Base-by-base conservation (phyloP, 2,797 vertebrate species). In the Staurois parvus region DNA sequence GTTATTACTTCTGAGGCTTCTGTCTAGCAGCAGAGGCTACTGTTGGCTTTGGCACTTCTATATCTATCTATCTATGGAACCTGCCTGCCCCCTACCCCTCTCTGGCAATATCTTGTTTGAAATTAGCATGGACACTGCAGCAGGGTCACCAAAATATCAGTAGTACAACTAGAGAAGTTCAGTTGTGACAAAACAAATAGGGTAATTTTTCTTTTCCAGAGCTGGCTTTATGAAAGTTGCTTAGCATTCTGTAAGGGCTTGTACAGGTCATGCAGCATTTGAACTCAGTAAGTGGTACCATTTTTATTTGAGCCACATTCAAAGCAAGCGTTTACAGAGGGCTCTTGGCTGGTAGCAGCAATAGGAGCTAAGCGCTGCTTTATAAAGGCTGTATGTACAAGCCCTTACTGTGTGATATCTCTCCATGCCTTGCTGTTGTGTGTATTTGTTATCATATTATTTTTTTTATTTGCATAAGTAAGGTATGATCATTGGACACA, bases 381-480 rank as follows among this genome's bases (percentile, higher is more conserved):
- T 59, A 24, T 45, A 17, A 19, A 24, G 52, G 10, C 21, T 24
- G 52, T 52, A 4, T 52, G 48, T 52, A 52, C 48, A 5, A 52
- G 48, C 48, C 19, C 48, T 67, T 17, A 28, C 6, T 67, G 69
- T 86, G 74, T 72, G 28, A 34, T 45, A 21, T 68, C 26, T 29
- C 6, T 83, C 81, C 85, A 83, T 87, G 69, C 30, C 12, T 32
- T n/a, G 13, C 45, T 37, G 67, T 32, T 77, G 73, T 72, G 67
- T 11, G 45, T 79, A 17, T 77, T 32, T 34, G 52, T 77, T 48
- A 66, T 32, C 34, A 2, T 5, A 17, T 32, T 2, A 0, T 8
- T 37, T 69, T 59, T 29, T 32, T 30, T 76, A 0, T 10, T 37
- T 15, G 21, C 6, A 8, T 19, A 37, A 56, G 48, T 59, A 59